Evolutionary conservation across 2,113 vertebrate genomes (phyloP).

Genomic region (Uropsilus gracilis): DNA sequence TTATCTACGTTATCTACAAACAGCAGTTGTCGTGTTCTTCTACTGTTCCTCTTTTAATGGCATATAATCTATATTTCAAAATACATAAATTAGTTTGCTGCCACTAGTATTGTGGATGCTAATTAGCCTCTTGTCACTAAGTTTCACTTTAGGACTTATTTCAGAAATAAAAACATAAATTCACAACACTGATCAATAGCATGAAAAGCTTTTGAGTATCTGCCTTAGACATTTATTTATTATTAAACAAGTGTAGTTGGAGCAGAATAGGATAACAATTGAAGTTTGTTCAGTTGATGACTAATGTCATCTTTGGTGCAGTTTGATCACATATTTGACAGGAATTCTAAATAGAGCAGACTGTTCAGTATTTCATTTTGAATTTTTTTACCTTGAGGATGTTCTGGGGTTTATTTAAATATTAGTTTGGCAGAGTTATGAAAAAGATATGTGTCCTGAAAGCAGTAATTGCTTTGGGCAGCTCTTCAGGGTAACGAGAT

Average conservation of each 20-base stretch:
- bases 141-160: not conserved
- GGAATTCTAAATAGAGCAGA: conserved; percentile 50
- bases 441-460: conserved; percentile 29
- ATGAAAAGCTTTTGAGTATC: not conserved
- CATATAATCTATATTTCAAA: conserved; percentile 4
- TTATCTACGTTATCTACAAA: not conserved
- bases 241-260: conserved; percentile 11
- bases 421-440: conserved; percentile 52
- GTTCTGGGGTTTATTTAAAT: conserved; percentile 62
- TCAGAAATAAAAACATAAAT: conserved; percentile 21
- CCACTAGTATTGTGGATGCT: not conserved
- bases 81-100: not conserved
- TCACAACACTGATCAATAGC: not conserved
- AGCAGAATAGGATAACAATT: not conserved
- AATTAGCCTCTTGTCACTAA: not conserved
- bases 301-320: conserved; percentile 7
- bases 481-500: not conserved
- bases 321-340: conserved; percentile 26
- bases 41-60: not conserved
- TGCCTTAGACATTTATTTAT: not conserved
- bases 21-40: not conserved
- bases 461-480: conserved; percentile 44
- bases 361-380: conserved; percentile 39
- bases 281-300: conserved; percentile 37
- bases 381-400: conserved; percentile 29